These are phyloP conservation scores for Cactoblastis cactorum DNA, from an alignment of 2,888 invertebrate genomes.

Conservation along the genomic window DNA sequence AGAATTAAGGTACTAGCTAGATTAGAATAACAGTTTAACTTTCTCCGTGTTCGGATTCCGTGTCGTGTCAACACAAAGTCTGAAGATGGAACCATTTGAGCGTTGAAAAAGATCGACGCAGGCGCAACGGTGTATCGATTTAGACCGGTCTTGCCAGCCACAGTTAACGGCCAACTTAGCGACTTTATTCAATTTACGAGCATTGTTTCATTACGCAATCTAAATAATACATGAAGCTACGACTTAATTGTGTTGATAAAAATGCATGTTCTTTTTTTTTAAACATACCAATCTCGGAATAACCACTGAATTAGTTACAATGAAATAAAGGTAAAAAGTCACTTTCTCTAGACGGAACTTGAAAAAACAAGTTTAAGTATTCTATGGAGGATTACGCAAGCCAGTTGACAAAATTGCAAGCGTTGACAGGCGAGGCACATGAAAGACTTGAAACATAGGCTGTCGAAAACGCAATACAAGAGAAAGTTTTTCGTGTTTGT, in stretches of 20 bases:
- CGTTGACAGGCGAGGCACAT: constrained; percentile 39
- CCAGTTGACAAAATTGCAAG: constrained; percentile 60
- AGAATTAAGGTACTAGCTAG: constrained; percentile 21
- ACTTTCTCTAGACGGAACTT: constrained; percentile 62
- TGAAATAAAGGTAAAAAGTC: constrained; percentile 40
- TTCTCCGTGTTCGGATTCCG: constrained; percentile 65
- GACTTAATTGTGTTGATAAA: not conserved
- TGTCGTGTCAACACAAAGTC: constrained; percentile 62
- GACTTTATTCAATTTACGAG: constrained; percentile 25
- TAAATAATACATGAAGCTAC: not conserved
- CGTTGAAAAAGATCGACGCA: constrained; percentile 49
- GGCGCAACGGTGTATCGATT: constrained; percentile 56
- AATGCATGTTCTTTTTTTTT: not conserved
- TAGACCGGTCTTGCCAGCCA: constrained; percentile 48
- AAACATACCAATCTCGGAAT: constrained; percentile 28
- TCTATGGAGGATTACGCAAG: constrained; percentile 56
- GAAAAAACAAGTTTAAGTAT: constrained; percentile 55
- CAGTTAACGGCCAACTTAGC: not conserved
- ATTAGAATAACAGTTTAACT: constrained; percentile 49
- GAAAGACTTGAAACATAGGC: constrained; percentile 53
- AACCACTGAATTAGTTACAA: constrained; percentile 34
- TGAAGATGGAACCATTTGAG: constrained; percentile 63
- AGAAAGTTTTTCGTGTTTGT: constrained; percentile 48
- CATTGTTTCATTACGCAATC: constrained; percentile 24
- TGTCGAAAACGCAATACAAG: constrained; percentile 42